phyloP scores from a whole-genome alignment of 23 tunicate genomes.

The Ascidia mentula region DNA sequence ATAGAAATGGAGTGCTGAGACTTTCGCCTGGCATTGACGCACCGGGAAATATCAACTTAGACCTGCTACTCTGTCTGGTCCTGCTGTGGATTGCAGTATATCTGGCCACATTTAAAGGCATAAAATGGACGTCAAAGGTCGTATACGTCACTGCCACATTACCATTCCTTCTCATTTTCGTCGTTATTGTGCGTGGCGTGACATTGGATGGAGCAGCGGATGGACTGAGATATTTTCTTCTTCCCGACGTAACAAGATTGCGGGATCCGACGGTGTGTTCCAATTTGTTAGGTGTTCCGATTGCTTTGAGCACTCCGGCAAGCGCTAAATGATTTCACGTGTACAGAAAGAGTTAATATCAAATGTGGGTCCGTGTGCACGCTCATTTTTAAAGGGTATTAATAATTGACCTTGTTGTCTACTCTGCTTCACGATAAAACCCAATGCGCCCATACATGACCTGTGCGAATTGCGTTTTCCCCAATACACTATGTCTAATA shows the following conservation, averaged over 20 bases:
- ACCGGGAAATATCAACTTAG: conserved; percentile 19
- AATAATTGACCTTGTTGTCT: no score
- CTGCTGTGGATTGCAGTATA: conserved; percentile 33
- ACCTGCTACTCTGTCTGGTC: conserved; percentile 21
- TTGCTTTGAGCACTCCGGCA: neutral
- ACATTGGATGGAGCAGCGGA: conserved; percentile 51
- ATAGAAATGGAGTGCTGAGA: conserved; percentile 20
- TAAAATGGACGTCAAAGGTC: conserved; percentile 54
- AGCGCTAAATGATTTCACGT: neutral
- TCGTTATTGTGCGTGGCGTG: conserved; percentile 42
- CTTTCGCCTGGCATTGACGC: conserved; percentile 29
- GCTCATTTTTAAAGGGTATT: no score
- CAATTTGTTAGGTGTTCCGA: neutral
- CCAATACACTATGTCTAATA: no score
- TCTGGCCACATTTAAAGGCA: conserved; percentile 38
- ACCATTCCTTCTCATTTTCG: conserved; percentile 38
- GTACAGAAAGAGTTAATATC: no score
- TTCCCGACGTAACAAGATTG: conserved; percentile 26
- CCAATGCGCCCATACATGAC: neutral
- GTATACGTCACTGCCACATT: conserved; percentile 60
- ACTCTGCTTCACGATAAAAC: no score
- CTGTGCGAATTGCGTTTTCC: neutral
- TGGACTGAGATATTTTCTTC: conserved; percentile 40
- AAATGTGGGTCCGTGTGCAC: neutral
- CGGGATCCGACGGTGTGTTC: conserved; percentile 3